phyloP scores from a whole-genome alignment of 92 coral and sea anemone species.

The Zoanthus solanderi region DNA sequence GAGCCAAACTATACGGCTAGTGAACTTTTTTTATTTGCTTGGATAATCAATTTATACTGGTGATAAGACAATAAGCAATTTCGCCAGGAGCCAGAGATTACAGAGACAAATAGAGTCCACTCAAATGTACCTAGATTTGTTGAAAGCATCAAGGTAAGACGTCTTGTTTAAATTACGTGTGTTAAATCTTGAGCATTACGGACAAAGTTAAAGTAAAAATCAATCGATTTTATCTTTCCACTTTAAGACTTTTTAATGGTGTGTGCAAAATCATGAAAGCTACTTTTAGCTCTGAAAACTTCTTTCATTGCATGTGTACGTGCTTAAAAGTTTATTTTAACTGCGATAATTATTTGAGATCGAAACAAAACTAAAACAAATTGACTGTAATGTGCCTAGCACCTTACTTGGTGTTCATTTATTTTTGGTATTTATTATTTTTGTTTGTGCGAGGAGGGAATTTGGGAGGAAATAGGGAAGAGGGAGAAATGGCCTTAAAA shows the following conservation, averaged over 20 bases:
- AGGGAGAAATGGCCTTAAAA: slow-evolving; percentile 8
- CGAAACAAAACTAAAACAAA: not conserved
- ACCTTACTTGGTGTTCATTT: not conserved
- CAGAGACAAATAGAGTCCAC: not conserved
- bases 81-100: not conserved
- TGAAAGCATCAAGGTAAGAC: not conserved
- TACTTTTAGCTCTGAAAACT: not conserved
- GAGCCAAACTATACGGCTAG: not conserved
- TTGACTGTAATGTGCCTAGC: not conserved
- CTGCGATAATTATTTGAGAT: not conserved
- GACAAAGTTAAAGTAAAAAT: not conserved
- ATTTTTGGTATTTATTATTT: not conserved
- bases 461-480: slow-evolving; percentile 7
- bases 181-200: not conserved
- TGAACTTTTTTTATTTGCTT: not conserved
- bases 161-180: not conserved
- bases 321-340: not conserved
- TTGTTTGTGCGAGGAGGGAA: slow-evolving; percentile 1
- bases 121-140: not conserved
- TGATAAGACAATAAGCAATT: not conserved
- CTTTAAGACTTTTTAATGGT: no score
- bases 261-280: no score
- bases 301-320: not conserved
- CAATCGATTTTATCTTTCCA: not conserved
- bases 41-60: not conserved